Base-by-base conservation (phyloP, 2,797 vertebrate species). In the Rallus crepitans region DNA sequence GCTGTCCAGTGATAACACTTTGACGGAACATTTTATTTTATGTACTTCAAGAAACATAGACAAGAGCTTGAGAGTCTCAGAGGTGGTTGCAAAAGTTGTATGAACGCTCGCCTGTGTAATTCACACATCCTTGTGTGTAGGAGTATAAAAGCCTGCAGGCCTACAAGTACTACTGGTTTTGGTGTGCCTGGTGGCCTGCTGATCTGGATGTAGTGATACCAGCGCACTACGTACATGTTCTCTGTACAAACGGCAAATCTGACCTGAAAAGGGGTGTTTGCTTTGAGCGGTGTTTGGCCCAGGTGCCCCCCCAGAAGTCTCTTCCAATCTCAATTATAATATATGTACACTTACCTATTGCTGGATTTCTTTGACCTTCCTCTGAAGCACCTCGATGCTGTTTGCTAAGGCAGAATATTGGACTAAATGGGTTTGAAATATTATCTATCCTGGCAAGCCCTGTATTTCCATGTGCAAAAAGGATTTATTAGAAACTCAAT, bases 401-500 rank as follows among this genome's bases (percentile, higher is more conserved):
- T 86, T 93, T 91, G 53, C 59, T 56, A 63, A 86, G 59, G 80
- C 56, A 84, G 52, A 83, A 84, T 79, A 82, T 85, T 82, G 60
- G 81, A 57, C 83, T 93, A 87, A 92, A 70, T 20, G 56, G 75
- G 53, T 96, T 83, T 95, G 91, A 95, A 95, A 94, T 94, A 85
- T 94, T 82, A 95, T 90, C 95, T 68, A 88, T 86, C 77, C 77
- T 88, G 82, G 42, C 82, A 96, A 79, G 85, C 28, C 73, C 52
- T 93, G 47, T 94, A 76, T 94, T 94, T 92, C 82, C 90, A 90
- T 93, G 85, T 70, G 85, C 91, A 94, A 97, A 96, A 80, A 93
- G 89, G 85, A 92, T 95, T 93, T 96, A 94, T 93, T 96, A 96
- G 89, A 96, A 94, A 95, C 66, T 94, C 81, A 91, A 91, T 94